Evolutionary conservation across 2,113 vertebrate species (phyloP), one percentile per base, ranked within the genome.

Genomic region (Acrocephalus kingi): DNA sequence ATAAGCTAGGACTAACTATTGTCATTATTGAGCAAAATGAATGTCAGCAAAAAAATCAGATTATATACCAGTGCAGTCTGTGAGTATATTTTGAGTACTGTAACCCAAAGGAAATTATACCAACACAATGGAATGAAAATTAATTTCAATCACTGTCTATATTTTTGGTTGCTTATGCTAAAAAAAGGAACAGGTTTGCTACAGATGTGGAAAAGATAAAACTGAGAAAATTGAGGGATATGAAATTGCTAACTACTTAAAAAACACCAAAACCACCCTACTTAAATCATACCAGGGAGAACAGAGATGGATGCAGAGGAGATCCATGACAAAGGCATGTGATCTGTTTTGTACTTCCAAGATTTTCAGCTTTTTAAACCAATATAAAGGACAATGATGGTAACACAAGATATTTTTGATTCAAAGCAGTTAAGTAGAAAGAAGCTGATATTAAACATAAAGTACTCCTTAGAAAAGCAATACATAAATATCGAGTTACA

Each of bases 401-500:
- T 43, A 91, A 73, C 28, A 80, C n/a, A 73, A 64, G 13, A 62
- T 84, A 46, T 43, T 48, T 9, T 61, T 84, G 37, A 58, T 62
- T 30, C 7, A 55, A 37, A 31, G 6, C 28, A 73, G 45, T 35
- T 62, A 69, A 33, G 19, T 21, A 35, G 62, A 86, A 94, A 67
- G 15, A 71, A 51, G 10, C 13, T 51, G 33, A 31, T 6, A 2
- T 62, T 48, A 84, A 80, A 63, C 27, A 46, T 13, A 15, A 33
- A 6, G 3, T 20, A 51, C 13, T 51, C 30, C 33, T 87, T 24
- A 35, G 35, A 51, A 64, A 82, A 79, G 3, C 18, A 51, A 45
- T 33, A 22, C 17, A 23, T 8, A 48, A 16, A 19, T 67, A 54
- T 31, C 2, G 18, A 63, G 21, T 33, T 71, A 49, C 0, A 0